A percentile compares a stretch with the other conserved stretches of the same genome.
phyloP scores from a whole-genome alignment of 2,113 vertebrate genomes.

The Thalassarche chlororhynchos region DNA sequence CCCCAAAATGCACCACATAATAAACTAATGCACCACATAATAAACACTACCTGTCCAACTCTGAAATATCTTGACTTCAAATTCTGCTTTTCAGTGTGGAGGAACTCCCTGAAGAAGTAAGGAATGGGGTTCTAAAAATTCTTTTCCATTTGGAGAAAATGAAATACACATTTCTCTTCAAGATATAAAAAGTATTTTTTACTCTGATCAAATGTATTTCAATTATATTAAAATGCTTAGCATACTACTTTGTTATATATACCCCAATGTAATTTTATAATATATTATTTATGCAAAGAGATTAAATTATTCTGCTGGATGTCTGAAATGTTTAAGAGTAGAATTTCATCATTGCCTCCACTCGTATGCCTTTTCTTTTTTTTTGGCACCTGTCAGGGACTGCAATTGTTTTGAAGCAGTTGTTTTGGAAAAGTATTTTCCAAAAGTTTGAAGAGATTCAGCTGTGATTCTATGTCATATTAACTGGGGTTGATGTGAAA shows the following conservation, averaged over 20 bases:
- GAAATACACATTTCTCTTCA: not conserved
- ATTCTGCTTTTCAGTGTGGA: not conserved
- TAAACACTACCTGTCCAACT: not conserved
- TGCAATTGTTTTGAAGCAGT: not conserved
- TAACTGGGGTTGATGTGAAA: not conserved
- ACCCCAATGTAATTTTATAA: not conserved
- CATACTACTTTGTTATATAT: not conserved
- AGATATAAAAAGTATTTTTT: not conserved
- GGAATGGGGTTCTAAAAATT: not conserved
- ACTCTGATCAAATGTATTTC: not conserved
- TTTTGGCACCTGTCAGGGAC: not conserved
- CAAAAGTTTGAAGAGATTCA: not conserved
- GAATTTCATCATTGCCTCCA: not conserved
- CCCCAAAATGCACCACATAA: not conserved
- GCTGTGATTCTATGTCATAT: not conserved
- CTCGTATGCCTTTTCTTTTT: not conserved
- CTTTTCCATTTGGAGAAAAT: not conserved
- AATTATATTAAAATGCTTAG: not conserved
- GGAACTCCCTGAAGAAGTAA: not conserved
- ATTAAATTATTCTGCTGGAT: not conserved
- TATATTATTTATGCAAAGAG: not conserved
- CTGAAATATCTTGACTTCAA: not conserved
- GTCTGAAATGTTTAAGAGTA: not conserved
- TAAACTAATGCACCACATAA: not conserved
- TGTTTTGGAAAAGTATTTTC: not conserved